Base-by-base conservation (phyloP, 2,797 vertebrate species). In the Parauchenoglanis ngamensis region DNA sequence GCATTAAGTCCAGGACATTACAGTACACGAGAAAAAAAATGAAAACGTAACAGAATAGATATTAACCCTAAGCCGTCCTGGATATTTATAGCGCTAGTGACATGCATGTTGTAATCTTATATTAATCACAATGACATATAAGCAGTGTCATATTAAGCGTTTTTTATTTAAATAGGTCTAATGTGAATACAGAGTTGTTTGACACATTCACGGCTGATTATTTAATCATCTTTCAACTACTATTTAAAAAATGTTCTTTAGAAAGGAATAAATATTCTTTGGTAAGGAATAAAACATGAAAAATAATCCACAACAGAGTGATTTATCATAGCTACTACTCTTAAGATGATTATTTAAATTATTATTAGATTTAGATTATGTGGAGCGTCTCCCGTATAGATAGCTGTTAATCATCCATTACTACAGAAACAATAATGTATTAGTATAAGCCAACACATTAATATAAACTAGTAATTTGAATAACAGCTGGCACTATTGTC, bases 1-100 rank as follows among this genome's bases (percentile, higher is more conserved):
- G 25, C 25, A 59, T 85, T 87, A 56, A 76, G 68, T 35, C 21
- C 11, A 75, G 67, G n/a, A 49, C 54, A 46, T 81, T 49, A 73
- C 57, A 87, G 63, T 15, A 73, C 80, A 52, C 4, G 11, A 46
- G 35, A 72, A 59, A 68, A 28, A 49, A 56, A 80, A 78, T 23
- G 59, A 5, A 56, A 67, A 10, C 0, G 25, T 79, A 68, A 40
- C 10, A 67, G 61, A 68, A 63, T n/a, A 68, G 65, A 86, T 56
- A 44, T 79, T 35, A 77, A 65, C 59, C 40, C 40, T 82, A 46
- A 65, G 25, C 12, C 63, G 35, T n/a, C 57, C 40, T 63, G 40
- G 19, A 40, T 57, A 79, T 79, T 57, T 7, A 49, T 49, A 28
- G n/a, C 0, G n/a, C 13, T 52, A 54, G 54, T 1, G 4, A 23